Evolutionary conservation across 2,797 vertebrate genomes (phyloP).

Genomic region (Sebastes flavidus): DNA sequence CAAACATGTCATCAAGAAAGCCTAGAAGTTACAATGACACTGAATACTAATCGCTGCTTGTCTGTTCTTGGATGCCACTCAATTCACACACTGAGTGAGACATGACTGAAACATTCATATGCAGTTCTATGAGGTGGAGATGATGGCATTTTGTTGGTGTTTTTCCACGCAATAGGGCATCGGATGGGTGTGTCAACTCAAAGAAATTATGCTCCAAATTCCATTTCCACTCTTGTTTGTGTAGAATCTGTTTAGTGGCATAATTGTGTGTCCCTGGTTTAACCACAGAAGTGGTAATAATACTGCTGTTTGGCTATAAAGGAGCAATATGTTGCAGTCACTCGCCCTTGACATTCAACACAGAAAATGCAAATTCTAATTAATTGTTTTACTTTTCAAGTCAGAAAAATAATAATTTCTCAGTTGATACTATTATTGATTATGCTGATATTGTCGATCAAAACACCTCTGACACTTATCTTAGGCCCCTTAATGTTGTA

Average conservation of each 20-base stretch:
- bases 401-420: no score
- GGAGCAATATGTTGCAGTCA: background rate
- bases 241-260: background rate
- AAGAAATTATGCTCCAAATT: background rate
- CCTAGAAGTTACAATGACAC: conserved; percentile 62
- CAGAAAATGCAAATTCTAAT: conserved; percentile 16
- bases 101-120: conserved; percentile 54
- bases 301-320: background rate
- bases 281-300: background rate
- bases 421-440: no score
- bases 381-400: no score
- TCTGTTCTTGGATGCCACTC: conserved; percentile 46
- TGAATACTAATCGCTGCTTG: conserved; percentile 46
- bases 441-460: no score
- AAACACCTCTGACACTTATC: no score
- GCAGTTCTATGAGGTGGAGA: conserved; percentile 37
- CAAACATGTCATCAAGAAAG: conserved; percentile 48
- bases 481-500: no score
- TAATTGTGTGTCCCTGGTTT: background rate
- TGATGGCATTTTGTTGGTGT: conserved; percentile 10
- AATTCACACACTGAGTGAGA: conserved; percentile 53
- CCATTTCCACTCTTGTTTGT: background rate
- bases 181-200: conserved; percentile 15
- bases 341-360: conserved; percentile 14
- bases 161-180: background rate